These are phyloP conservation scores for Odontothrips loti DNA, from an alignment of 2,888 invertebrate species.

Conservation along the genomic window DNA sequence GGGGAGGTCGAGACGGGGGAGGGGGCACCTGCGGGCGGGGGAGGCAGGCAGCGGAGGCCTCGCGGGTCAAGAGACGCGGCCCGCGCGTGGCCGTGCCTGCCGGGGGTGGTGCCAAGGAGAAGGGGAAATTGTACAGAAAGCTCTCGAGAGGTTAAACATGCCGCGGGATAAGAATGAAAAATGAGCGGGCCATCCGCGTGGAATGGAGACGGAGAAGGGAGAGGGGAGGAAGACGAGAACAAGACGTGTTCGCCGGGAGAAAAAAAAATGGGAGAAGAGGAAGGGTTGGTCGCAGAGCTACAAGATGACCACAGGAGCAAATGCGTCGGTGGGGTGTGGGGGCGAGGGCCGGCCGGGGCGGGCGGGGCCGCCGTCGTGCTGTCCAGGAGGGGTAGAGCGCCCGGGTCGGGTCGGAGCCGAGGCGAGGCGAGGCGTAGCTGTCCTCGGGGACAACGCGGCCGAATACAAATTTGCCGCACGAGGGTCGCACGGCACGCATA, in stretches of 20 bases:
- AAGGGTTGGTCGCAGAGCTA: background rate
- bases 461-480: background rate
- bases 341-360: background rate
- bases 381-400: background rate
- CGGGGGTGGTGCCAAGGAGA: background rate
- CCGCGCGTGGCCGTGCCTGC: background rate
- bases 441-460: background rate
- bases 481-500: background rate
- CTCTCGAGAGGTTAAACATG: constrained; percentile 26
- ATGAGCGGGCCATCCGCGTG: background rate
- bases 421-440: background rate
- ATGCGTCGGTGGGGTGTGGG: background rate
- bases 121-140: constrained; percentile 11
- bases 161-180: constrained; percentile 21
- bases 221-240: background rate
- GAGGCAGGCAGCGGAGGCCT: too few species aligned
- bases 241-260: background rate
- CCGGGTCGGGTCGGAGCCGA: background rate
- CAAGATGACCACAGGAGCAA: background rate
- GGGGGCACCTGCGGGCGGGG: too few species aligned
- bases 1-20: too few species aligned
- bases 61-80: background rate
- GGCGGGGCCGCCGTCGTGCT: background rate
- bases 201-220: background rate
- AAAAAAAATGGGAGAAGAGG: background rate